Percentiles rank a stretch among this genome's conserved stretches.
These are phyloP conservation scores for Pandion haliaetus DNA, from an alignment of 2,113 vertebrate genomes.

Conservation along the genomic window DNA sequence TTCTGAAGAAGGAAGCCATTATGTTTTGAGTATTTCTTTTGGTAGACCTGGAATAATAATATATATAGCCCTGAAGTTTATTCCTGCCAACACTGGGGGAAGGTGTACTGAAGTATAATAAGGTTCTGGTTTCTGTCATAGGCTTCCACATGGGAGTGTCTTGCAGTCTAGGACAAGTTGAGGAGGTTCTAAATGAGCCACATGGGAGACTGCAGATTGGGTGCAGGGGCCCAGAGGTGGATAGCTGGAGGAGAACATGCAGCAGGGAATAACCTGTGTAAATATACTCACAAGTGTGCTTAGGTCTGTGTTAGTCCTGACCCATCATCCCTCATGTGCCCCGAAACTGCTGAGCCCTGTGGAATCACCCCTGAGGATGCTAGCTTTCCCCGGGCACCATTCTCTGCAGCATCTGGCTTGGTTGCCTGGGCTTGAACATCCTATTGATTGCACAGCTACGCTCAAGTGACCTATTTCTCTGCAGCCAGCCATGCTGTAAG, in stretches of 20 bases:
- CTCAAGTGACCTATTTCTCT: conserved; percentile 2
- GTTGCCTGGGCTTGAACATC: background rate
- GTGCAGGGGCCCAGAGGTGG: background rate
- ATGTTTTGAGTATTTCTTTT: background rate
- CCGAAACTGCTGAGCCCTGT: background rate
- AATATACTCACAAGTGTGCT: background rate
- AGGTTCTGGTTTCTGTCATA: background rate
- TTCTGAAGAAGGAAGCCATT: background rate
- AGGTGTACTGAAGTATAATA: background rate
- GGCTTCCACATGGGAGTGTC: background rate
- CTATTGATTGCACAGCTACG: background rate
- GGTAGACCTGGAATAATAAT: background rate
- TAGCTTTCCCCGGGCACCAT: background rate
- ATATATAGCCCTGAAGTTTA: background rate
- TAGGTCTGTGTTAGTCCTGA: background rate
- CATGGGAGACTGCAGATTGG: background rate
- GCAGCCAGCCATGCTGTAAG: background rate
- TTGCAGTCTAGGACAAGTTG: background rate
- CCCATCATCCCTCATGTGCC: background rate
- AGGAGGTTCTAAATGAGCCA: background rate
- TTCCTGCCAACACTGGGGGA: background rate
- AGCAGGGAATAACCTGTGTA: background rate
- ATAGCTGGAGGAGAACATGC: background rate
- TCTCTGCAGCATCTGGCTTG: background rate
- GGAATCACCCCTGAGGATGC: background rate